Conservation (phyloP, 2,888 invertebrate genomes). For the Drosophila mercatorum region DNA sequence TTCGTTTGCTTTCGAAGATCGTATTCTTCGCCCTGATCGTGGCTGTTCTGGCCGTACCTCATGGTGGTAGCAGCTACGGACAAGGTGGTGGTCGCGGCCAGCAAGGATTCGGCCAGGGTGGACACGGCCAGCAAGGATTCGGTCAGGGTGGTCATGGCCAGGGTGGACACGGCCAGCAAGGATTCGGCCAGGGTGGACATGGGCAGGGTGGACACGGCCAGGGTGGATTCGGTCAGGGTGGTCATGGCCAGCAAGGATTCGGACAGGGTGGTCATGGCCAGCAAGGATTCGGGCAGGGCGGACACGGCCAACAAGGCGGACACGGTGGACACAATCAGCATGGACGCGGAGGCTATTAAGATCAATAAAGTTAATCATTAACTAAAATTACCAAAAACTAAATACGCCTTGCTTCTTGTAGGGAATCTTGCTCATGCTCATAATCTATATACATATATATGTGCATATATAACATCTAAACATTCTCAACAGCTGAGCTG, state of each 20-base stretch:
- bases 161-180: conserved; percentile 45
- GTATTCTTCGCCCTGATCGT: conserved; percentile 67
- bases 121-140: too few relatives aligned
- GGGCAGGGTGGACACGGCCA: conserved; percentile 29
- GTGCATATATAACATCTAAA: neutral
- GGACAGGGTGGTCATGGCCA: conserved; percentile 48
- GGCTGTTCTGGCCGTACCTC: conserved; percentile 46
- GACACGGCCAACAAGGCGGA: conserved; percentile 28
- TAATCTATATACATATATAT: neutral
- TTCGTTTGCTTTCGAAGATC: conserved; percentile 39
- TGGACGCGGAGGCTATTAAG: conserved; percentile 24
- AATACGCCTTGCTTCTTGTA: neutral
- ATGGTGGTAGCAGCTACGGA: conserved; percentile 3
- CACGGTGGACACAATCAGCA: neutral
- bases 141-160: conserved; percentile 38
- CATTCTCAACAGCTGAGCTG: neutral
- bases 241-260: conserved; percentile 37
- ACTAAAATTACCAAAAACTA: neutral
- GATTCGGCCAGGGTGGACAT: conserved; percentile 28
- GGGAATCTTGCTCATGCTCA: neutral
- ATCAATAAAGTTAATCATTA: conserved; percentile 10
- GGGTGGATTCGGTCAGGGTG: conserved; percentile 25
- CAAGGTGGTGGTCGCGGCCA: conserved; percentile 42
- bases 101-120: conserved; percentile 30
- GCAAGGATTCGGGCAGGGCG: conserved; percentile 26